Conservation (phyloP, 2,797 vertebrate species). For the Oreochromis mossambicus region DNA sequence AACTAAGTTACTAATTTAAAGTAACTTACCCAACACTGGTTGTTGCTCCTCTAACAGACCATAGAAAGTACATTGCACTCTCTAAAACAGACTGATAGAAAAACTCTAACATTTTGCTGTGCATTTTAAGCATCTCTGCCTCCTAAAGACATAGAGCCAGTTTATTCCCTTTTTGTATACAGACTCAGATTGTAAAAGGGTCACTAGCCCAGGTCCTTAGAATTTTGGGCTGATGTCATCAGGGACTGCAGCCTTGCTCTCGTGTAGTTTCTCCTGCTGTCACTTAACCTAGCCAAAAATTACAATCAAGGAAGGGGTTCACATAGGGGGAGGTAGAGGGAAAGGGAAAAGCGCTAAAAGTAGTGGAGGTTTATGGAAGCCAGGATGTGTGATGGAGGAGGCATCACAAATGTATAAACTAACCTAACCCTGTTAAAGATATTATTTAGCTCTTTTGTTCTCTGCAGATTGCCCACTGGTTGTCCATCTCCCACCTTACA, state of each 20-base stretch:
- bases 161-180: background rate
- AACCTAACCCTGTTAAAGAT: background rate
- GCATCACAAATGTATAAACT: background rate
- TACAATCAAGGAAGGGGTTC: background rate
- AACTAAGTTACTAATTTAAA: too few relatives aligned
- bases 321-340: background rate
- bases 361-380: background rate
- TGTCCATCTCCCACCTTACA: background rate
- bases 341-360: background rate
- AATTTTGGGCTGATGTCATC: background rate
- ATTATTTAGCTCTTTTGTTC: background rate
- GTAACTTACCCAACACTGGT: too few relatives aligned
- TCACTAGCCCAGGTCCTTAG: background rate
- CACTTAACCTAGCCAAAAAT: background rate
- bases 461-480: background rate
- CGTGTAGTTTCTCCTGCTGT: background rate
- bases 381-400: background rate
- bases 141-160: background rate
- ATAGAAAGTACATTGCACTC: background rate
- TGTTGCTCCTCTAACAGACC: background rate
- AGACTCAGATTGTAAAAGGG: background rate
- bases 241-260: background rate
- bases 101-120: background rate
- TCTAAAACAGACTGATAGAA: background rate
- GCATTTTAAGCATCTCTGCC: background rate